Base-by-base conservation (phyloP, 2,888 invertebrate genomes). In the Cylloceria caligata region DNA sequence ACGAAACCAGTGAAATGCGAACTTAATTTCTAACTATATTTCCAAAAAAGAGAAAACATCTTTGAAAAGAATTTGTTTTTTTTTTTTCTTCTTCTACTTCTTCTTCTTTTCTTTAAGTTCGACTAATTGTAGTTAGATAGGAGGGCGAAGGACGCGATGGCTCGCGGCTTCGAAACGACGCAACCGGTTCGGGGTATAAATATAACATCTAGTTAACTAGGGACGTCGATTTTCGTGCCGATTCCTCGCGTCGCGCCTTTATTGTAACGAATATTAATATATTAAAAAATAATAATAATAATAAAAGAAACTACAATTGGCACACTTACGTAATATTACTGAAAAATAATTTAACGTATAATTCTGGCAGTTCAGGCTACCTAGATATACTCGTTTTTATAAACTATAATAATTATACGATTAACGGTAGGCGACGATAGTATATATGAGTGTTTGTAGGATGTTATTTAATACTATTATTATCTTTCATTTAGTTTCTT, bases 221-320 rank as follows among this genome's bases (percentile, higher is more conserved):
- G 30, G 52, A 55, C 69, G 57, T 76, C 34, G 55, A 34, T 74
- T 11, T 19, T 69, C 27, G 55, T 11, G 9, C 49, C 71, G 49
- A 72, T 73, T n/a, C 7, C 42, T 62, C 73, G 62, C 62, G 67
- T 68, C 55, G 45, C 57, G 39, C 74, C 57, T 80, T 73, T 74
- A 85, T 87, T 86, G 85, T 86, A 88, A 86, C 75, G 83, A 84
- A 86, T 83, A 84, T 87, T 88, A 89, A 89, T 87, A 85, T 87
- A 85, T 86, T 87, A 87, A 84, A 83, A 88, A 88, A 64, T 45
- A 36, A 80, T n/a, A 55, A 39, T 36, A 71, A 49, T 21, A 57
- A 60, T 42, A 87, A 73, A 79, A 87, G 85, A 88, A 89, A 88
- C 81, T 71, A 67, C 65, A 67, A 75, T 79, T 86, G 86, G 83